Evolutionary conservation across 1,140 invertebrate species (phyloP), one percentile per base, ranked within the genome.

Genomic region (Catajapyx aquilonaris): DNA sequence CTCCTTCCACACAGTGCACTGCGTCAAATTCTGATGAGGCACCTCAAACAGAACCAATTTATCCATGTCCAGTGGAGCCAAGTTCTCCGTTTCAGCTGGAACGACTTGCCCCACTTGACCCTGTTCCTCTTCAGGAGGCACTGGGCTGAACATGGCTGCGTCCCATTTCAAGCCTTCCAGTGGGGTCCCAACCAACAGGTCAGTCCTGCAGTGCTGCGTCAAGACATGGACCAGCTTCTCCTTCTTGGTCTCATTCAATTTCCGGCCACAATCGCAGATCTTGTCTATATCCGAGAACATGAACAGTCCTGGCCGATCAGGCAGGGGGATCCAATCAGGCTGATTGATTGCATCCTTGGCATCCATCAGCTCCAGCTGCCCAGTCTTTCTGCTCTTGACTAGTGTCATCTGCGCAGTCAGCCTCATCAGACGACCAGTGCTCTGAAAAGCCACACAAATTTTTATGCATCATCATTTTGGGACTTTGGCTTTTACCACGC

Each of bases 81-180:
- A n/a, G n/a, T n/a, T n/a, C n/a, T n/a, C n/a, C n/a, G n/a, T n/a
- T n/a, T n/a, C n/a, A n/a, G n/a, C n/a, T n/a, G n/a, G n/a, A n/a
- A n/a, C n/a, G n/a, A n/a, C n/a, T n/a, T n/a, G n/a, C n/a, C n/a
- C n/a, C n/a, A n/a, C n/a, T n/a, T n/a, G n/a, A n/a, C n/a, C n/a
- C n/a, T n/a, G n/a, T n/a, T n/a, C n/a, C n/a, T n/a, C n/a, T n/a
- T n/a, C n/a, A n/a, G n/a, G n/a, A n/a, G n/a, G 73, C 35, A 87
- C 81, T 18, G 90, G 93, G 54, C 76, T 72, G 55, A 99, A 97
- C 47, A 88, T 81, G 9, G 85, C 84, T 1, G 80, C 81, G 33
- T 95, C 95, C 86, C 94, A 98, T 60, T 99, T 99, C 91, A 93
- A 98, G 4, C 95, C 23, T 60, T 93, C 95, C 0, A 97, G 61